Percentiles rank a stretch among this genome's conserved stretches.
Evolutionary conservation across 2,888 invertebrate genomes (phyloP).

Genomic region (Gymnoscelis rufifasciata): DNA sequence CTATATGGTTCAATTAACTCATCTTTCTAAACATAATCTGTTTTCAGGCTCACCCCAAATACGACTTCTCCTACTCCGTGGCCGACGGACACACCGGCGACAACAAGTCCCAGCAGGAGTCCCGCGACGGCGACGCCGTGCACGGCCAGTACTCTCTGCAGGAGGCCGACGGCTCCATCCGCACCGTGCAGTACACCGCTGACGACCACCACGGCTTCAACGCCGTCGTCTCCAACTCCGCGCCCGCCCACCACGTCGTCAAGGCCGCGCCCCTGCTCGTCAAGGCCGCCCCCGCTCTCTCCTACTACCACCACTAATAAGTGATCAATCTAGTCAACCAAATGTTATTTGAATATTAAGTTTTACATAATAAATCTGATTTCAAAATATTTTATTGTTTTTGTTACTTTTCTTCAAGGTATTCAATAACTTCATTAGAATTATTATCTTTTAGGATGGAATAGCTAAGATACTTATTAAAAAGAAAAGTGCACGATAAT

Average conservation of each 20-base stretch:
- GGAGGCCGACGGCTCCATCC: conserved; percentile 77
- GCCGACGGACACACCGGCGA: conserved; percentile 78
- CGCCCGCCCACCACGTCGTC: conserved; percentile 45
- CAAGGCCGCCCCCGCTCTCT: conserved; percentile 50
- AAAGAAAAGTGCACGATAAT: too few species aligned
- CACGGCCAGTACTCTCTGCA: conserved; percentile 76
- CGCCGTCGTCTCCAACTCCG: conserved; percentile 58
- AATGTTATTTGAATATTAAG: conserved; percentile 42
- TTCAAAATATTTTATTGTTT: neutral
- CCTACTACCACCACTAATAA: conserved; percentile 53
- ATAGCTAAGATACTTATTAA: too few species aligned
- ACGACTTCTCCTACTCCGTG: conserved; percentile 77
- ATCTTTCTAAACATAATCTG: conserved; percentile 10
- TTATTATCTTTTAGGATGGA: too few species aligned
- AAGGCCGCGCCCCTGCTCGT: conserved; percentile 49
- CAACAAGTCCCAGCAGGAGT: conserved; percentile 76
- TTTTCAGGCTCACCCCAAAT: conserved; percentile 61
- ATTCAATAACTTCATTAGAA: too few species aligned
- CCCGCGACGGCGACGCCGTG: conserved; percentile 74
- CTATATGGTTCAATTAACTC: too few species aligned
- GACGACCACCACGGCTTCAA: conserved; percentile 74
- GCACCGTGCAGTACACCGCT: conserved; percentile 76
- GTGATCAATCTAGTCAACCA: conserved; percentile 17
- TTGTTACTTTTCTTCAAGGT: neutral
- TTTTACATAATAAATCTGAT: conserved; percentile 40